Evolutionary conservation across 2,888 invertebrate species (phyloP).

Genomic region (Girardia tigrina): DNA sequence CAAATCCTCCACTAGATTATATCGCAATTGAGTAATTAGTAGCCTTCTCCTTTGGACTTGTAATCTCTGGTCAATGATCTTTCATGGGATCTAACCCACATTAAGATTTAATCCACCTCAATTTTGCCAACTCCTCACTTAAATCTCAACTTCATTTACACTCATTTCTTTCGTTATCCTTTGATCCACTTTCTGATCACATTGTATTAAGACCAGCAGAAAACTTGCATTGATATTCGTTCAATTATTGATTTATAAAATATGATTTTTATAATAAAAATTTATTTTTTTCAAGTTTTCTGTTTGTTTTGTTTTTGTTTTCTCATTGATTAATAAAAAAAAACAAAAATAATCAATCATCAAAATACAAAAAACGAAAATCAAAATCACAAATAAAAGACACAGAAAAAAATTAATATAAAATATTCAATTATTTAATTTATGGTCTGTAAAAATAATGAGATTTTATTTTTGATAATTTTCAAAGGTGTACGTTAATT

Average conservation of each 20-base stretch:
- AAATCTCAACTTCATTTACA: constrained; percentile 23
- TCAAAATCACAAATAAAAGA: no score
- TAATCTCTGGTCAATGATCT: constrained; percentile 23
- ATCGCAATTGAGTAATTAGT: constrained; percentile 19
- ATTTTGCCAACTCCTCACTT: constrained; percentile 19
- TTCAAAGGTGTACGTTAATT: no score
- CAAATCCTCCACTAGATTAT: constrained; percentile 20
- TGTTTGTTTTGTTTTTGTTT: no score
- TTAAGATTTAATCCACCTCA: constrained; percentile 23
- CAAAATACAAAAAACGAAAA: no score
- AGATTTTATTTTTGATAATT: no score
- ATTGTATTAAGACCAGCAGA: neutral
- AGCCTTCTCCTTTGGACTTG: constrained; percentile 12
- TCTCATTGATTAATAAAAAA: no score
- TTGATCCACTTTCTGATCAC: constrained; percentile 20
- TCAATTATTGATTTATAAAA: neutral
- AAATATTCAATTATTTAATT: no score
- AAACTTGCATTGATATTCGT: neutral
- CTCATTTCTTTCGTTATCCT: constrained; percentile 20
- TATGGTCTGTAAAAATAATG: no score
- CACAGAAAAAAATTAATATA: no score
- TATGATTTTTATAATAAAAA: no score
- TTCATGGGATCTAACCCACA: constrained; percentile 23
- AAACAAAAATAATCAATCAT: no score
- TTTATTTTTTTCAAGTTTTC: no score